phyloP scores from a whole-genome alignment of 1,140 invertebrate species.

The Drosophila burlai region DNA sequence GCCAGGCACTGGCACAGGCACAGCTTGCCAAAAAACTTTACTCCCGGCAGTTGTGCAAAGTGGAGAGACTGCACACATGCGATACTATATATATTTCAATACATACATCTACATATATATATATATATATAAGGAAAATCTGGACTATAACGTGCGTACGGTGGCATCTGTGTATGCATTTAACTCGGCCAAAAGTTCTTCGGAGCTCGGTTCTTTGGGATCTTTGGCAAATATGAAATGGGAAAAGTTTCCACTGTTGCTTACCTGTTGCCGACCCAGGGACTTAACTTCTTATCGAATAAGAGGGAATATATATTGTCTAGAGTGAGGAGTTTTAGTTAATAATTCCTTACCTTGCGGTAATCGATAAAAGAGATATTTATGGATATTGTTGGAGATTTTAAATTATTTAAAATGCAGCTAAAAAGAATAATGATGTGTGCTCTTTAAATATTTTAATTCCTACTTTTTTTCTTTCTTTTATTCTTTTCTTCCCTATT shows the following conservation, averaged over 20 bases:
- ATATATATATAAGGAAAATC: neutral
- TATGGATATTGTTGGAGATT: neutral
- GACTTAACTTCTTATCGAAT: slow-evolving; percentile 14
- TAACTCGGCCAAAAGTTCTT: slow-evolving; percentile 20
- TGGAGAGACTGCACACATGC: slow-evolving; percentile 28
- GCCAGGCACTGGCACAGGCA: neutral
- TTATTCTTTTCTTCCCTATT: too few species aligned
- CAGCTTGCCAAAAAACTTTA: slow-evolving; percentile 46
- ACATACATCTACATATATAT: neutral
- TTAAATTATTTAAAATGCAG: neutral
- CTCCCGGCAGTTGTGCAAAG: slow-evolving; percentile 17
- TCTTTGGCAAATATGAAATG: slow-evolving; percentile 39
- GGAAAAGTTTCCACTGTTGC: slow-evolving; percentile 18
- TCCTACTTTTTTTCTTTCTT: too few species aligned
- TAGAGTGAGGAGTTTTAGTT: neutral
- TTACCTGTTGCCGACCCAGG: slow-evolving; percentile 20
- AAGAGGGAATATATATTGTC: neutral
- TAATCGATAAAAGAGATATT: neutral
- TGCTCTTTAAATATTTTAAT: too few species aligned
- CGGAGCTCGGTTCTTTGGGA: neutral
- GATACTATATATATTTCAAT: neutral
- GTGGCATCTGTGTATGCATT: slow-evolving; percentile 16
- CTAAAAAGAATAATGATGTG: neutral
- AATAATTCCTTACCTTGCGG: neutral
- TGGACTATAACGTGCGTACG: slow-evolving; percentile 1